Conservation (phyloP, 2,797 vertebrate species). For the Pipistrellus pipistrellus region DNA sequence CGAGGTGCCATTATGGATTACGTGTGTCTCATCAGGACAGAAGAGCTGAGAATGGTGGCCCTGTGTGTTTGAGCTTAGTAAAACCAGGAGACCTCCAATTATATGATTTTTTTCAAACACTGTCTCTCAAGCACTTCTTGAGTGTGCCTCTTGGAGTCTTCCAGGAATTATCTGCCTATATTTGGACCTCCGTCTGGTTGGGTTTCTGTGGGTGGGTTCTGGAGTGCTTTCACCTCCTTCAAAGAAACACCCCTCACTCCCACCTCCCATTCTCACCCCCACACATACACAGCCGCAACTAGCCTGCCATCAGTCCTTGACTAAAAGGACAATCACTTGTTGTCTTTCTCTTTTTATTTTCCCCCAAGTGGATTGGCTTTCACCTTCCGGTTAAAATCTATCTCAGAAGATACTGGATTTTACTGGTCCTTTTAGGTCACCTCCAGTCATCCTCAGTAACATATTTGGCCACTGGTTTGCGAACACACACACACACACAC, state of each 20-base stretch:
- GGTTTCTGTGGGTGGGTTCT: background rate
- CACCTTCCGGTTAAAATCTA: background rate
- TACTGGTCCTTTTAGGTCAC: background rate
- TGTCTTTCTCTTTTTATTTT: background rate
- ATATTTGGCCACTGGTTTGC: background rate
- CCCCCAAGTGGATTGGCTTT: background rate
- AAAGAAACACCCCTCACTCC: background rate
- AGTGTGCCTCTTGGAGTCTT: background rate
- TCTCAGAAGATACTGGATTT: background rate
- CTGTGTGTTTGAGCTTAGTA: background rate
- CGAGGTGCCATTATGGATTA: fast-evolving
- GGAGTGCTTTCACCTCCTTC: background rate
- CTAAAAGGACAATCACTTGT: background rate
- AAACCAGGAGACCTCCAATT: background rate
- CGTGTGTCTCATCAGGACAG: background rate
- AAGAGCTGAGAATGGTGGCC: background rate
- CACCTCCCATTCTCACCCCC: no score
- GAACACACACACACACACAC: background rate
- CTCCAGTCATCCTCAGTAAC: background rate
- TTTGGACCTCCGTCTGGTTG: background rate
- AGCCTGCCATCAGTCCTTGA: background rate
- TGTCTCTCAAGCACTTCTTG: background rate
- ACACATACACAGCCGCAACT: no score
- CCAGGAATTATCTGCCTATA: background rate
- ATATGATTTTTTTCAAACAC: background rate